Base-by-base conservation (phyloP, 1,140 invertebrate genomes). In the Anoplolepis gracilipes region DNA sequence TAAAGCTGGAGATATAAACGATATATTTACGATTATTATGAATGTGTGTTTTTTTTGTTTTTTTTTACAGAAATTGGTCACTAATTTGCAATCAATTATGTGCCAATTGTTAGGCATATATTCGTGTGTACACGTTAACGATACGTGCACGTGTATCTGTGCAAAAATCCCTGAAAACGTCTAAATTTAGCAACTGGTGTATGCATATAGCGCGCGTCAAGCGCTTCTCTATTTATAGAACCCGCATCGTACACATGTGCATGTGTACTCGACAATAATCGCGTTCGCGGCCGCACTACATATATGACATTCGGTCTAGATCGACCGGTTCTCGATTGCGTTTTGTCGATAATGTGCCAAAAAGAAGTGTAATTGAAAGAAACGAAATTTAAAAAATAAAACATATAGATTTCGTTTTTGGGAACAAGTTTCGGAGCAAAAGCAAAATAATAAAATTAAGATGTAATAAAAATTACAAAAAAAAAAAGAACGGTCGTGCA, bases 121-220 rank as follows among this genome's bases (percentile, higher is more conserved):
- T 53, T 57, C 30, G 22, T 55, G 28, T 33, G 10, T 55, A 22
- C 10, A 49, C 19, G n/a, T 42, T 16, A 4, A 16, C 16, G 28
- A 49, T 36, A 16, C 25, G 7, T 64, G 13, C 36, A 55, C 77
- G 25, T 69, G 25, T n/a, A 33, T 30, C 22, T 8, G 46, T 67
- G 77, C 65, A 65, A 72, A 81, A 81, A 81, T 81, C 78, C 78
- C 65, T 81, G 78, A 59, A 72, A 72, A 59, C 16, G 13, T 81
- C 53, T 81, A 81, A 81, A 81, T 72, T 81, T 81, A 81, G 78
- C 49, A 25, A 72, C 55, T 81, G 49, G 64, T 55, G 19, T 81
- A 57, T 81, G 67, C 65, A 72, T 72, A 46, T 59, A 81, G 36
- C 19, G 30, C 19, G 25, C 19, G 22, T n/a, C 36, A 72, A 79